These are phyloP conservation scores for Synanthedon vespiformis DNA, from an alignment of 2,888 invertebrate genomes.

Conservation along the genomic window DNA sequence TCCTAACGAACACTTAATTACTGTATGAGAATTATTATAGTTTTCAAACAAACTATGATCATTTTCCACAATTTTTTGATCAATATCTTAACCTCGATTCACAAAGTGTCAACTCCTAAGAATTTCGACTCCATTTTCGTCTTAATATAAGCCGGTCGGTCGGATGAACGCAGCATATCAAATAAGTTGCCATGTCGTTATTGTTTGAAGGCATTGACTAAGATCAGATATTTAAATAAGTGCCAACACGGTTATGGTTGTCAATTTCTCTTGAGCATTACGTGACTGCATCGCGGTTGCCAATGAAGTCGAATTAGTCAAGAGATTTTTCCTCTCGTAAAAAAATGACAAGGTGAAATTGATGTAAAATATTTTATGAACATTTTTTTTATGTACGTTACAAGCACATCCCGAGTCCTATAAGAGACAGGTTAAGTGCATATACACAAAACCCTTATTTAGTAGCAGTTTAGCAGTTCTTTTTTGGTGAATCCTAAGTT, in stretches of 20 bases:
- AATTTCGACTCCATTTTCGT: slow-evolving; percentile 27
- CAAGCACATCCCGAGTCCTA: too few relatives aligned
- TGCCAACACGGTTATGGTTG: slow-evolving; percentile 44
- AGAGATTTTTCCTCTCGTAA: too few relatives aligned
- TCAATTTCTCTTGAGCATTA: slow-evolving; percentile 42
- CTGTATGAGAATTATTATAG: too few relatives aligned
- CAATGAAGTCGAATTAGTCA: background rate
- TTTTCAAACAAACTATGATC: background rate
- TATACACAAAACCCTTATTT: too few relatives aligned
- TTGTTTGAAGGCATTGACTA: slow-evolving; percentile 43
- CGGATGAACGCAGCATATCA: slow-evolving; percentile 38
- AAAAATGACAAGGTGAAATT: too few relatives aligned
- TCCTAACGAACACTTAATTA: too few relatives aligned
- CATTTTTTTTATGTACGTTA: too few relatives aligned
- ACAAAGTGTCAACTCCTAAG: slow-evolving; percentile 2
- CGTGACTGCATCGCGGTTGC: slow-evolving; percentile 22
- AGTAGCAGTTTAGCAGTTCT: too few relatives aligned
- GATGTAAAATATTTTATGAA: too few relatives aligned
- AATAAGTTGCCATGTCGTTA: slow-evolving; percentile 36
- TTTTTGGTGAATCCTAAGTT: too few relatives aligned
- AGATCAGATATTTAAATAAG: slow-evolving; percentile 61
- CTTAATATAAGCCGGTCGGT: slow-evolving; percentile 26
- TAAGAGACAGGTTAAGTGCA: too few relatives aligned
- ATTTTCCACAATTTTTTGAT: background rate
- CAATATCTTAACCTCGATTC: background rate